Evolutionary conservation across 2,888 invertebrate genomes (phyloP).

Genomic region (Napeogenes inachia): DNA sequence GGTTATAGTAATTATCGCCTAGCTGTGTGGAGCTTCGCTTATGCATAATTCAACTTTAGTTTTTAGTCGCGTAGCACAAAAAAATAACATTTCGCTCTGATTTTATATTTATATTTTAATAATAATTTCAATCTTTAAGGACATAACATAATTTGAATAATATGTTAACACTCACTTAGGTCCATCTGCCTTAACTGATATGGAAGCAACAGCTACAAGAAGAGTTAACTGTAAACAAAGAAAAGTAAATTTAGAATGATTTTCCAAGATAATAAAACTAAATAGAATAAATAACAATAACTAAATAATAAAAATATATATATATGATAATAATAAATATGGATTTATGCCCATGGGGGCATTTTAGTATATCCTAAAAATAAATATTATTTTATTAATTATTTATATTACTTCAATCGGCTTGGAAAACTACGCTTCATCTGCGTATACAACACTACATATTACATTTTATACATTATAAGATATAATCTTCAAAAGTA

Average conservation of each 20-base stretch:
- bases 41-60: constrained; percentile 47
- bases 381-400: too few species aligned
- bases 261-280: not conserved
- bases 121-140: too few species aligned
- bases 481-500: too few species aligned
- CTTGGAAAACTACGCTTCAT: too few species aligned
- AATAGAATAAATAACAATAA: too few species aligned
- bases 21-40: constrained; percentile 51
- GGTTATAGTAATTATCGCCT: constrained; percentile 47
- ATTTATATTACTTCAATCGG: too few species aligned
- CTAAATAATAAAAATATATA: too few species aligned
- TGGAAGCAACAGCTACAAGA: constrained; percentile 67
- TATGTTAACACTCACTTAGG: constrained; percentile 59
- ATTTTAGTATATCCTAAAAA: too few species aligned
- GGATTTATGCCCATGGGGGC: too few species aligned
- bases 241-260: constrained; percentile 22
- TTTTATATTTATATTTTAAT: constrained; percentile 7
- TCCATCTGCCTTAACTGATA: constrained; percentile 61
- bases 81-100: constrained; percentile 29
- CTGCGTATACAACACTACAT: too few species aligned
- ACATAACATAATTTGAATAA: not conserved
- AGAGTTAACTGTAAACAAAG: constrained; percentile 66
- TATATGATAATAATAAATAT: too few species aligned
- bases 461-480: too few species aligned
- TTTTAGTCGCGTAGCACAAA: constrained; percentile 30